A percentile compares a stretch with the other conserved stretches of the same genome.
Evolutionary conservation across 2,113 vertebrate genomes (phyloP).

Genomic region (Sylvicapra grimmia): DNA sequence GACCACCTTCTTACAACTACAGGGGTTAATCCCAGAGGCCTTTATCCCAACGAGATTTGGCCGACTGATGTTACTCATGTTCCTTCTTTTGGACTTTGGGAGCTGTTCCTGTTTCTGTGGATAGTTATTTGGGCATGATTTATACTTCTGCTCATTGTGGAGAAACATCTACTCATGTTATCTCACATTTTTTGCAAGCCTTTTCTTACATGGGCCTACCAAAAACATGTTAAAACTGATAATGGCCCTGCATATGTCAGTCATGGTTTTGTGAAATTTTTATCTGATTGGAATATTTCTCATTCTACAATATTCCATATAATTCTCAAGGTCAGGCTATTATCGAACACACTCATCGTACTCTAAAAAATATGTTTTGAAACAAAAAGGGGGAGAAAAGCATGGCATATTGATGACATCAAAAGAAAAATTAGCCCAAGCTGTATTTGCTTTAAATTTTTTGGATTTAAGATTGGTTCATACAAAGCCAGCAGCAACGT

Average conservation of each 20-base stretch:
- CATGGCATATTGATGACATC: neutral
- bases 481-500: neutral
- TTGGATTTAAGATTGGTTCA: neutral
- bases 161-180: neutral
- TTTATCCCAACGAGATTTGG: neutral
- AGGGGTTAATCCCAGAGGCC: neutral
- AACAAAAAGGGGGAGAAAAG: neutral
- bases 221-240: neutral
- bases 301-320: neutral
- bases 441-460: neutral
- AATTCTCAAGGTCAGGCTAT: neutral
- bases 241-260: neutral
- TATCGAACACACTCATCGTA: fast-evolving
- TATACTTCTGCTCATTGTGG: neutral
- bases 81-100: neutral
- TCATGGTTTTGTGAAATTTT: neutral
- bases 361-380: neutral
- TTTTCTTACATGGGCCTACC: neutral
- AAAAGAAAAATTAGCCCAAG: neutral
- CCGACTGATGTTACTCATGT: neutral
- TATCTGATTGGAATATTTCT: neutral
- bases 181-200: neutral
- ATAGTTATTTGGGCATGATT: neutral
- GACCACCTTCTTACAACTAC: neutral
- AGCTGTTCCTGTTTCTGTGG: neutral